These are phyloP conservation scores for Mus pahari DNA, from an alignment of 2,113 vertebrate genomes.

Conservation along the genomic window DNA sequence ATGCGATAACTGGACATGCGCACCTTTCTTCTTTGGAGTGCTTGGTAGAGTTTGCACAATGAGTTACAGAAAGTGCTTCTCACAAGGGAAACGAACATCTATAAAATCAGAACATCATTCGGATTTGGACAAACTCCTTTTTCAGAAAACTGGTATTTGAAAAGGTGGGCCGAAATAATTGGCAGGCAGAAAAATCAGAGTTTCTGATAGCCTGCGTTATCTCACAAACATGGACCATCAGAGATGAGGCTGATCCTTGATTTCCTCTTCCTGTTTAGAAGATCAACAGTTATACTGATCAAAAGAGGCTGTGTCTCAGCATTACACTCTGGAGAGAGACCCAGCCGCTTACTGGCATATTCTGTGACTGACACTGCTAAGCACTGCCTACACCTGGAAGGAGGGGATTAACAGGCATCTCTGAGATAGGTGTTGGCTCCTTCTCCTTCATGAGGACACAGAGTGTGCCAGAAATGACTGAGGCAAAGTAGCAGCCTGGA, in stretches of 20 bases:
- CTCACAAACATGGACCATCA: background rate
- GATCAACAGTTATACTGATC: background rate
- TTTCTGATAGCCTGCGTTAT: background rate
- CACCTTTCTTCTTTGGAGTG: background rate
- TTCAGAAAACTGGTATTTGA: background rate
- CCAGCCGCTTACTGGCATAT: background rate
- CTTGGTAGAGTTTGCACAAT: background rate
- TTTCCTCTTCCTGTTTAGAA: background rate
- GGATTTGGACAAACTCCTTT: conserved; percentile 6
- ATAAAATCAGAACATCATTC: background rate
- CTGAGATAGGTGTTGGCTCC: background rate
- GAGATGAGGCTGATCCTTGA: background rate
- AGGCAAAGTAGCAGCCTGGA: background rate
- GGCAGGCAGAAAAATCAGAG: background rate
- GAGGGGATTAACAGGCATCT: background rate
- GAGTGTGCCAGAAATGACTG: background rate
- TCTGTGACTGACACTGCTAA: background rate
- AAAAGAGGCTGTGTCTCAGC: background rate
- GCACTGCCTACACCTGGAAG: background rate
- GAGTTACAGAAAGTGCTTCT: background rate
- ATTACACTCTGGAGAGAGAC: background rate
- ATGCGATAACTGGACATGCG: conserved; percentile 32
- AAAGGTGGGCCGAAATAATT: background rate
- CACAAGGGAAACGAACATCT: background rate
- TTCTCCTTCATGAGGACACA: background rate